phyloP scores from a whole-genome alignment of 1,140 invertebrate genomes.

The Anoplophora glabripennis region DNA sequence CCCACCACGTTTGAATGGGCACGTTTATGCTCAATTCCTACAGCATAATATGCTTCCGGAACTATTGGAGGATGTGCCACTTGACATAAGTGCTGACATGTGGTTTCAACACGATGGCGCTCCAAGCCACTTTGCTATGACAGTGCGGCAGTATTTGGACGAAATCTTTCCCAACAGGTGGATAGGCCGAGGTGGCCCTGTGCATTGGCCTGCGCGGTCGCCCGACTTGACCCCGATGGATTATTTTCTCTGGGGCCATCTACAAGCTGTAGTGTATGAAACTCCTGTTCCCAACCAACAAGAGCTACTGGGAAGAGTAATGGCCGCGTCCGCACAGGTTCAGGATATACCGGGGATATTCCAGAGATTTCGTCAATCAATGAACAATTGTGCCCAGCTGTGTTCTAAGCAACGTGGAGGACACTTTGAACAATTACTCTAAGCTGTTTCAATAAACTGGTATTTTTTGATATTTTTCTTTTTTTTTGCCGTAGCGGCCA shows the following conservation, averaged over 20 bases:
- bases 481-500: too few relatives aligned
- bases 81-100: slow-evolving; percentile 11
- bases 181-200: slow-evolving; percentile 6
- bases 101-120: slow-evolving; percentile 14
- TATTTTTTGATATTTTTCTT: too few relatives aligned
- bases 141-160: not conserved
- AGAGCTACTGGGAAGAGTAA: too few relatives aligned
- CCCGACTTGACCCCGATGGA: slow-evolving; percentile 7
- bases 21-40: slow-evolving; percentile 8
- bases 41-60: slow-evolving; percentile 9
- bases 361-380: too few relatives aligned
- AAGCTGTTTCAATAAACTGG: too few relatives aligned
- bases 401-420: too few relatives aligned
- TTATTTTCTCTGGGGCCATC: slow-evolving; percentile 7
- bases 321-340: too few relatives aligned
- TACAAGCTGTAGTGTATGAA: too few relatives aligned
- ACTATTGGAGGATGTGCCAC: slow-evolving; percentile 14
- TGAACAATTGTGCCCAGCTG: too few relatives aligned
- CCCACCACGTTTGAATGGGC: slow-evolving; percentile 8
- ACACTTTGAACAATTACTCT: too few relatives aligned
- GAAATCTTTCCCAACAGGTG: slow-evolving; percentile 8
- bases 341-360: too few relatives aligned
- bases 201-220: slow-evolving; percentile 3
- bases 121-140: not conserved
- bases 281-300: too few relatives aligned